Conservation (phyloP, 2,888 invertebrate species). For the Fragum sueziense region DNA sequence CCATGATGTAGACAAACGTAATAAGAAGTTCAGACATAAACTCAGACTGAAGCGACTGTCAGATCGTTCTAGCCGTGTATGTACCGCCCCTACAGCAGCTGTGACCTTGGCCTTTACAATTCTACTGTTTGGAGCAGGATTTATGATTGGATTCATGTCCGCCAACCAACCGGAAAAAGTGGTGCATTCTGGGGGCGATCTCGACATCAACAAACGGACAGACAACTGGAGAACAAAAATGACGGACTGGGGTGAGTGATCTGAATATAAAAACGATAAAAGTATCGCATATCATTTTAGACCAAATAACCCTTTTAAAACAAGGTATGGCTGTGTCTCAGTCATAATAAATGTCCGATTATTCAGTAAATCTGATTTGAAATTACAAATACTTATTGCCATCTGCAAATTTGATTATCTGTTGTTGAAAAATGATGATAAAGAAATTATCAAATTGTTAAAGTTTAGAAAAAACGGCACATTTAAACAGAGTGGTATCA, state of each 20-base stretch:
- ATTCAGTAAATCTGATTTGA: no score
- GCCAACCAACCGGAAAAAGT: constrained; percentile 13
- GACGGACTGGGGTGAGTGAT: constrained; percentile 61
- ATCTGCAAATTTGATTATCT: no score
- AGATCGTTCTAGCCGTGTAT: constrained; percentile 34
- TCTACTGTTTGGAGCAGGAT: constrained; percentile 61
- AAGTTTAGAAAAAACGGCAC: no score
- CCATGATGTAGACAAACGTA: constrained; percentile 26
- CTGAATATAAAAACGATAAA: no score
- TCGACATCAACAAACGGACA: constrained; percentile 41
- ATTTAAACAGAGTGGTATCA: no score
- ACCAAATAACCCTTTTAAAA: no score
- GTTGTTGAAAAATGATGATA: no score
- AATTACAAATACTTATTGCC: no score
- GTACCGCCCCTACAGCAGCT: constrained; percentile 61
- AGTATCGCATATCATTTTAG: not conserved
- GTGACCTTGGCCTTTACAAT: constrained; percentile 57
- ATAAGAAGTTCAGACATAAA: constrained; percentile 18
- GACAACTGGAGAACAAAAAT: constrained; percentile 66
- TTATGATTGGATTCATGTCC: constrained; percentile 62
- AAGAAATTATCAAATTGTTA: no score
- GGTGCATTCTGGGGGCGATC: not conserved
- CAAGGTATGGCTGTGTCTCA: no score
- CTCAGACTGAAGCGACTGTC: constrained; percentile 44
- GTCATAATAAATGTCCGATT: no score